Percentiles rank a stretch among this genome's conserved stretches.
phyloP scores from a whole-genome alignment of 1,140 invertebrate species.

The Drosophila nebulosa region DNA sequence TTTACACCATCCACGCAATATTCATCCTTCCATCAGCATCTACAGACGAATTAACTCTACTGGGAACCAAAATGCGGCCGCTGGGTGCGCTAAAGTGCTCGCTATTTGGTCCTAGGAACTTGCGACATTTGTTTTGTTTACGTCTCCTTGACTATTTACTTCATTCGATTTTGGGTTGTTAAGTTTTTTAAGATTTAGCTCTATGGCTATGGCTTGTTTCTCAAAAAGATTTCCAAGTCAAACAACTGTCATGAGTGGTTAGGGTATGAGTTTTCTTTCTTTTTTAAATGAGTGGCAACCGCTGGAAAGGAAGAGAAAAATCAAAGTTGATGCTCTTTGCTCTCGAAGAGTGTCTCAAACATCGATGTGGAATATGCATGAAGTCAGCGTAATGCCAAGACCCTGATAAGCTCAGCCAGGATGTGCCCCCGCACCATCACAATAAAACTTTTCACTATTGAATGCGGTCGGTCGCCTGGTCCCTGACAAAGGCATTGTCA shows the following conservation, averaged over 20 bases:
- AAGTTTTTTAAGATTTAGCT: no score
- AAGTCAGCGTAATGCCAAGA: constrained; percentile 49
- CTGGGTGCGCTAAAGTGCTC: no score
- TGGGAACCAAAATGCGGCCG: no score
- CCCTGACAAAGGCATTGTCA: background rate
- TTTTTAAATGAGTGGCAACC: constrained; percentile 46
- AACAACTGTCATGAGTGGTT: background rate
- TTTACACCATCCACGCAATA: no score
- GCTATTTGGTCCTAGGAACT: no score
- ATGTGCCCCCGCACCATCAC: constrained; percentile 24
- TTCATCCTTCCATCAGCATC: no score
- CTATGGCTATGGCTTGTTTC: no score
- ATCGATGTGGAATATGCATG: constrained; percentile 35
- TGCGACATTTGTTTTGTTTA: no score
- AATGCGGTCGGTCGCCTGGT: constrained; percentile 18
- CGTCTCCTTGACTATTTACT: no score
- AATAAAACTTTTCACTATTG: constrained; percentile 48
- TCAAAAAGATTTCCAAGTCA: background rate
- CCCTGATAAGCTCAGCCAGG: constrained; percentile 62
- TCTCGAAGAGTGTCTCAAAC: constrained; percentile 3
- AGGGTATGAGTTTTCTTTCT: constrained; percentile 15
- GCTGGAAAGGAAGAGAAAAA: constrained; percentile 38
- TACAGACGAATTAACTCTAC: no score
- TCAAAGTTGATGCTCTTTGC: constrained; percentile 41
- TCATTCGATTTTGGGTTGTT: no score